phyloP scores from a whole-genome alignment of 2,888 invertebrate genomes.

The Acleris cristana region DNA sequence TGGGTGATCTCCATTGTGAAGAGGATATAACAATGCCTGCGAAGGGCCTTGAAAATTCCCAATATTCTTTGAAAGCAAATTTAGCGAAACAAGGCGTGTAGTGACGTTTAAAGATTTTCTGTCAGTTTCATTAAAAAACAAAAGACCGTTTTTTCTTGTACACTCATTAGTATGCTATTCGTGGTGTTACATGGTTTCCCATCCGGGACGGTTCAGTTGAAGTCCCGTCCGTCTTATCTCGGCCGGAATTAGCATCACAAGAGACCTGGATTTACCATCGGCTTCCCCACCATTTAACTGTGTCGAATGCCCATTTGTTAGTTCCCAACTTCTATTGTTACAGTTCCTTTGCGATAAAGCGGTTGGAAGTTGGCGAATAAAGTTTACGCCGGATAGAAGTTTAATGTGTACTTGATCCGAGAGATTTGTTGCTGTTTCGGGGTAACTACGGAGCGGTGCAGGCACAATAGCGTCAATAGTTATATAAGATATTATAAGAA shows the following conservation, averaged over 20 bases:
- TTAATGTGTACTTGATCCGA: conserved; percentile 34
- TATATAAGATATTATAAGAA: no score
- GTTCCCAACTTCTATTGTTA: conserved; percentile 37
- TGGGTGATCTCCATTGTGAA: no score
- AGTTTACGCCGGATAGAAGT: conserved; percentile 31
- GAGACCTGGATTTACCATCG: conserved; percentile 48
- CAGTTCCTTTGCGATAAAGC: conserved; percentile 35
- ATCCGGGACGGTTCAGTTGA: conserved; percentile 3
- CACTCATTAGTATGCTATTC: not conserved
- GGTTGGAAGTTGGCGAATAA: conserved; percentile 31
- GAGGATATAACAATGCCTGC: no score
- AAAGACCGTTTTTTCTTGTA: no score
- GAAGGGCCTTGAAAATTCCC: no score
- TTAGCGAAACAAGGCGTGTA: no score
- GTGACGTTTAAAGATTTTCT: no score
- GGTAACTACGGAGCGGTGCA: not conserved
- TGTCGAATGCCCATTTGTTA: conserved; percentile 36
- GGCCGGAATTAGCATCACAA: conserved; percentile 62
- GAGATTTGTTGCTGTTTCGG: conserved; percentile 23
- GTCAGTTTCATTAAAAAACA: no score
- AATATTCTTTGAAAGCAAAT: no score
- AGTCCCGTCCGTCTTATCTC: conserved; percentile 43
- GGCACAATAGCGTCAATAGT: no score
- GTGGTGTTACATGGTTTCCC: not conserved
- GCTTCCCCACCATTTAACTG: conserved; percentile 58